Evolutionary conservation across 30 jellyfish, hydroid and myxozoan genomes (phyloP).

Genomic region (Pelagia noctiluca): DNA sequence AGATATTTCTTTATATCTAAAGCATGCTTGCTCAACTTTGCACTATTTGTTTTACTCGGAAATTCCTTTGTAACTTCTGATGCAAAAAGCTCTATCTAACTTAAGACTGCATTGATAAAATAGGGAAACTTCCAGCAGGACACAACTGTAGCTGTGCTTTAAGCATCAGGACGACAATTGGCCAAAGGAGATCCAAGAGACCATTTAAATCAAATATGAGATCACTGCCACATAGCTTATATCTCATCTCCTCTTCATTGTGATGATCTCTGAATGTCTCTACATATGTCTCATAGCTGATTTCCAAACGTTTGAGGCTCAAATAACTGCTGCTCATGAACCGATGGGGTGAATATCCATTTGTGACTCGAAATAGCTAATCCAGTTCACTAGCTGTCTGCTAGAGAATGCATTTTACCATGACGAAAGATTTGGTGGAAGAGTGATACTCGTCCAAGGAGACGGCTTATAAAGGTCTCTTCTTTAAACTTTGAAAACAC

Average conservation of each 20-base stretch:
- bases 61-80: slow-evolving; percentile 16
- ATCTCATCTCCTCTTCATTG: slow-evolving; percentile 26
- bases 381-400: slow-evolving; percentile 24
- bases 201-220: slow-evolving; percentile 17
- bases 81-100: slow-evolving; percentile 18
- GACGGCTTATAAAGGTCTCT: slow-evolving; percentile 6
- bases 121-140: slow-evolving; percentile 15
- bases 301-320: too few species aligned
- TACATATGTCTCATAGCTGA: too few species aligned
- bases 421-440: slow-evolving; percentile 22
- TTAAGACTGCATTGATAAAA: background rate
- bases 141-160: slow-evolving; percentile 28
- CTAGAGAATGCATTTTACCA: slow-evolving; percentile 23
- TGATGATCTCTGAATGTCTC: slow-evolving; percentile 33
- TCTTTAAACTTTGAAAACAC: slow-evolving; percentile 4
- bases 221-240: slow-evolving; percentile 34
- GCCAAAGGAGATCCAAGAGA: slow-evolving; percentile 3
- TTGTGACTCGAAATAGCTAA: background rate
- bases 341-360: slow-evolving; percentile 13
- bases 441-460: slow-evolving; percentile 7
- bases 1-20: background rate
- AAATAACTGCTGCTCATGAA: slow-evolving; percentile 40
- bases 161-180: slow-evolving; percentile 25
- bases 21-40: slow-evolving; percentile 27
- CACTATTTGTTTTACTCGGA: slow-evolving; percentile 13